Conservation (phyloP, 2,888 invertebrate genomes). For the Torymus auratus region DNA sequence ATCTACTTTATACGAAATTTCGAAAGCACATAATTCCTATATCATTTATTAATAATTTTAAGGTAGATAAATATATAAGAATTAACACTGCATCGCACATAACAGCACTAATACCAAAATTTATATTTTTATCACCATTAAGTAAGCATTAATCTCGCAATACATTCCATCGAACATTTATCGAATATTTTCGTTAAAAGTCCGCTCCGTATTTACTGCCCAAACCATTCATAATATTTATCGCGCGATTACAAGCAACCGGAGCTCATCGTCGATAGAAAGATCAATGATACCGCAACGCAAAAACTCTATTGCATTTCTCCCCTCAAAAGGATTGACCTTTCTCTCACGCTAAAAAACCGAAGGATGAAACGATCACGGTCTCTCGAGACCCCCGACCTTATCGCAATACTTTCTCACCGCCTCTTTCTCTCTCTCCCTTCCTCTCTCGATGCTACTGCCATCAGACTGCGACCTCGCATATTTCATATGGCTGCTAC, state of each 20-base stretch:
- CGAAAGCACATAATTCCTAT: too few relatives aligned
- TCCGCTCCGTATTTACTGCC: too few relatives aligned
- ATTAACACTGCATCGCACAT: too few relatives aligned
- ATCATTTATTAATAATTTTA: too few relatives aligned
- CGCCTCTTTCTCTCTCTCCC: too few relatives aligned
- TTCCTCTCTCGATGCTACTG: not conserved
- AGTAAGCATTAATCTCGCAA: too few relatives aligned
- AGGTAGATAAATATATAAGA: too few relatives aligned
- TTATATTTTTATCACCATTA: too few relatives aligned
- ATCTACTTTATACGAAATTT: too few relatives aligned
- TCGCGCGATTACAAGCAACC: not conserved
- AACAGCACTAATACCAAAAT: too few relatives aligned
- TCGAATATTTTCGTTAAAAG: too few relatives aligned
- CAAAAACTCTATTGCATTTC: not conserved
- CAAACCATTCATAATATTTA: not conserved
- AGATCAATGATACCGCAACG: slow-evolving; percentile 5
- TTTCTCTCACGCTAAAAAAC: not conserved
- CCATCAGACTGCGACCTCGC: not conserved
- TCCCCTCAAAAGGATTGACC: slow-evolving; percentile 1
- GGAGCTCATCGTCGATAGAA: not conserved
- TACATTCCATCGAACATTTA: too few relatives aligned
- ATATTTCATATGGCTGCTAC: not conserved
- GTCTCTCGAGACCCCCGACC: not conserved
- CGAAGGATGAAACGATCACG: not conserved
- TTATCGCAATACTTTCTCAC: slow-evolving; percentile 15